Base-by-base conservation (phyloP, 2,888 invertebrate genomes). In the Thecophora atra region DNA sequence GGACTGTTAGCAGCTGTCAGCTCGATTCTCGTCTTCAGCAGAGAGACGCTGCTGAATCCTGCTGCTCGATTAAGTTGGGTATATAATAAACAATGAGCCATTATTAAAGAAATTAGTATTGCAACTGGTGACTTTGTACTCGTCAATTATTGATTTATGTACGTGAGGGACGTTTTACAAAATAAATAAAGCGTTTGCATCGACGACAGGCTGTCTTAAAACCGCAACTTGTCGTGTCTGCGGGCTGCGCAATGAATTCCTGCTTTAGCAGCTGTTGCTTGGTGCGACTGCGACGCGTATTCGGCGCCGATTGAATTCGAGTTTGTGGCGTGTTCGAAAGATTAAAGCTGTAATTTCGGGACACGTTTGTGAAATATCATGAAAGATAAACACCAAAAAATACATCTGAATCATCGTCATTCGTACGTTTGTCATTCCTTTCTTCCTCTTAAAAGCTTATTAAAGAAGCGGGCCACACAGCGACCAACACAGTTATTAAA, bases 251-350 rank as follows among this genome's bases (percentile, higher is more conserved):
- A 67, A 24, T 24, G 21, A 37, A 17, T 54, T 42, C n/a, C 1
- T 42, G 37, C 42, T 42, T 30, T 5, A 54, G 51, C 54, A 17
- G 52, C 58, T n/a, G 58, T n/a, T n/a, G n/a, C n/a, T n/a, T n/a
- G n/a, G n/a, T n/a, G n/a, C n/a, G n/a, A n/a, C 58, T 17, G 11
- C 19, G 19, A 8, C n/a, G 4, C 24, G 30, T 11, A 4, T 58
- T 15, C 58, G 81, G 81, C 81, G 81, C 81, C 82, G 80, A 79
- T 76, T 78, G 19, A 72, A 72, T 44, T 30, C 37, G 62, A 47
- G 44, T 30, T 60, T 30, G 58, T 24, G 56, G 28, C 47, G 19
- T 62, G 19, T 69, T 44, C 19, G 44, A 64, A 64, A n/a, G n/a
- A 62, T 42, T 51, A n/a, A 28, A n/a, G 58, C 24, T 47, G 44